Evolutionary conservation across 2,888 invertebrate genomes (phyloP), one percentile per base, ranked within the genome.

Genomic region (Onthophagus sagittarius): DNA sequence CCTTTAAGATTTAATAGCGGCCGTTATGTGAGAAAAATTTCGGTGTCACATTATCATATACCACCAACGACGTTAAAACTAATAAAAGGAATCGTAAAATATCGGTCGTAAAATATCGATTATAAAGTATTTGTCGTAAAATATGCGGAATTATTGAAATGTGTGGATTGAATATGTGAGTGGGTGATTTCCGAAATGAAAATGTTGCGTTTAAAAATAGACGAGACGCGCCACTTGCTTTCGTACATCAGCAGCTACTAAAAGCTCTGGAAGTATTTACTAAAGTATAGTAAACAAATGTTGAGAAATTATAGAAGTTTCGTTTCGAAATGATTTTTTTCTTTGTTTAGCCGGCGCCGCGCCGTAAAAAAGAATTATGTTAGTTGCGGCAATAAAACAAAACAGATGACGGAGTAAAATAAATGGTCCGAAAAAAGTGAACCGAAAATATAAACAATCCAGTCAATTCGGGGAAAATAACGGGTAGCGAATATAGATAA

Each of bases 1-100:
- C 9, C 11, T 53, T 53, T 9, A 53, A 53, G 39, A 11, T 2
- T 53, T 53, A 53, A 23, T 23, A 23, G 23, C 5, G 1, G 39
- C 11, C 39, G 39, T 53, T 23, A 23, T 23, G 23, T 23, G 23
- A 23, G 23, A 23, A 23, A 23, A 23, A 2, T 23, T 23, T 23
- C 3, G 23, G 23, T 23, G 23, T 23, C 23, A 23, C 23, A 67
- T 67, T 67, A 67, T 67, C 67, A 67, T 64, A 64, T 67, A 67
- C 15, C 67, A 67, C 67, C 67, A 23, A 23, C 67, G 67, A 9
- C 15, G 67, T 7, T 32, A 15, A 67, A 67, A 67, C n/a, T 67
- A 67, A 23, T 67, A 67, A 31, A 15, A 32, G 6, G 31, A 9
- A 23, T 31, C 15, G 64, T 9, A 64, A 64, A 64, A 64, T 64